Base-by-base conservation (phyloP, 2,113 vertebrate genomes). In the Bagarius yarrelli region DNA sequence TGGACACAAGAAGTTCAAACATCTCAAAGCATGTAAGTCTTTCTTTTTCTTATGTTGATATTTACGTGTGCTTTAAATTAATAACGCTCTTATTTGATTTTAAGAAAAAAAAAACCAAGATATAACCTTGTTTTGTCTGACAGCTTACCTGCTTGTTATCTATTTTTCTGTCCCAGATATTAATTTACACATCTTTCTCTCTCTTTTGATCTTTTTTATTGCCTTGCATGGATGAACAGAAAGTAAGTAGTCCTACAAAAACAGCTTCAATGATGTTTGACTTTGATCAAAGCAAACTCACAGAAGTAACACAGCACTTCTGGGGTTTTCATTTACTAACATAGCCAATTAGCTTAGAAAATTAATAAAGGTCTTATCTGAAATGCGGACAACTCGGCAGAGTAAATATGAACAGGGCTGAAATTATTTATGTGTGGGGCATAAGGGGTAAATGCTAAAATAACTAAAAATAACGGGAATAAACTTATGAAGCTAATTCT, bases 1-100 rank as follows among this genome's bases (percentile, higher is more conserved):
- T 98, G 78, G 97, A 99, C 87, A 97, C 97, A 85, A 95, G 95
- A 92, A 96, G 94, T 92, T 95, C 94, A 86, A 98, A 96, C 81
- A 89, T 96, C 88, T 95, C 97, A 85, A 99, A 99, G 90, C 94
- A 96, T 77, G 97, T 99, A 91, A 95, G 97, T 47, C 83, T 19
- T 36, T 30, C 50, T 34, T 77, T 12, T 23, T 52, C 44, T 2
- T 70, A 5, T 56, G 23, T 75, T 70, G 16, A n/a, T 55, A 61
- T 81, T 74, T 66, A 19, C 0, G 5, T 64, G 36, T 74, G 16
- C 30, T 19, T 3, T n/a, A n/a, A 5, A 34, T 78, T 12, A 50
- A 23, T 66, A 52, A 52, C 9, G 60, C n/a, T 30, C 14, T 25
- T 50, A 44, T 80, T 23, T 50, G 6, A 72, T 13, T 9, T 12